Evolutionary conservation across 2,113 vertebrate genomes (phyloP), one percentile per base, ranked within the genome.

Genomic region (Empidonax traillii): DNA sequence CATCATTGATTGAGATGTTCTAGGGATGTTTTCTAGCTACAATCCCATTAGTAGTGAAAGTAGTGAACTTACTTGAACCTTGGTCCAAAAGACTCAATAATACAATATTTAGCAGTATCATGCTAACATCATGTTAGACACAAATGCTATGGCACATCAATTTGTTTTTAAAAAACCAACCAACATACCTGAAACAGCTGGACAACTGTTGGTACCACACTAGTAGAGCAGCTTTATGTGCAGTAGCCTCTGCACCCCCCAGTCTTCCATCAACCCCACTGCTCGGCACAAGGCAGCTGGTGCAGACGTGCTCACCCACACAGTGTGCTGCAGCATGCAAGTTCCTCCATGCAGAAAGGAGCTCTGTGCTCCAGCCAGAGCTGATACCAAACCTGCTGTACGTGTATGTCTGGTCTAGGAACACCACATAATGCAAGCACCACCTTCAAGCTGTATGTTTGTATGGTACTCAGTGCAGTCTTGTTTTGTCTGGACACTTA

Each of bases 281-380:
- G 52, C 62, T 71, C 41, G 43, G 46, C 9, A 8, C 12, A 8
- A 31, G 25, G 35, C 51, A 21, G 12, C 28, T 0, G 0, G 3
- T 33, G n/a, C 65, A 53, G 65, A 4, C 1, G 2, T 0, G 0
- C 31, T 22, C n/a, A 28, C 53, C 24, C 25, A 10, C 0, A 0
- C 6, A 3, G 8, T 14, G 69, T 9, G 49, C 49, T 68, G n/a
- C 27, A 35, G 46, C 14, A 5, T 11, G 37, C 8, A 1, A 18
- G 30, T 71, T 56, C 51, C 33, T 47, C 56, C 4, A 0, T 3
- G 35, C 17, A 10, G 23, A 1, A 12, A 39, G 12, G 27, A 9
- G 35, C 35, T 35, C 31, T 37, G 30, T 55, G 52, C 73, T 67
- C 18, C 39, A 41, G 47, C 14, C 8, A 6, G 37, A 39, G 41